A percentile compares a stretch with the other conserved stretches of the same genome.
Conservation (phyloP, 1,140 invertebrate species). For the Lordiphosa clarofinis region DNA sequence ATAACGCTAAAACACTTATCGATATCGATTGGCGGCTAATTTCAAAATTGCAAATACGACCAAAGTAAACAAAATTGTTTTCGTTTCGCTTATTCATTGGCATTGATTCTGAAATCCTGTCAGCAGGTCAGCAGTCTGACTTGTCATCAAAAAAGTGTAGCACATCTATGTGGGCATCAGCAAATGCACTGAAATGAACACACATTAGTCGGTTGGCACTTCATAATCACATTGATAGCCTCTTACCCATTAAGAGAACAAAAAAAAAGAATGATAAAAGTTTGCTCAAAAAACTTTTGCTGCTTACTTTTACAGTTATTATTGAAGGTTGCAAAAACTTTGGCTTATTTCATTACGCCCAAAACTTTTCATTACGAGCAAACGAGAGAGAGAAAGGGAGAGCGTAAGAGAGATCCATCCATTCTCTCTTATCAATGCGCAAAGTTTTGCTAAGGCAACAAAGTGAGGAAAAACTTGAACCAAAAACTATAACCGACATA, state of each 20-base stretch:
- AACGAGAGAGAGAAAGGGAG: constrained; percentile 5
- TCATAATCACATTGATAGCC: constrained; percentile 61
- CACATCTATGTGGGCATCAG: too few species aligned
- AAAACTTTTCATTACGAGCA: constrained; percentile 66
- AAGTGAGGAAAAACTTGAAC: constrained; percentile 38
- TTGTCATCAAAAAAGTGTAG: too few species aligned
- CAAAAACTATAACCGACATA: constrained; percentile 42
- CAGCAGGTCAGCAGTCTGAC: too few species aligned
- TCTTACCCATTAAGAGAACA: constrained; percentile 15
- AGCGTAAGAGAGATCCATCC: constrained; percentile 12
- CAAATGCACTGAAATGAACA: constrained; percentile 30
- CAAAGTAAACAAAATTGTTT: too few species aligned
- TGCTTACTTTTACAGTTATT: constrained; percentile 76
- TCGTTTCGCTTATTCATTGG: too few species aligned
- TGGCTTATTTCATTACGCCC: constrained; percentile 74
- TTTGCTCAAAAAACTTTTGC: constrained; percentile 55
- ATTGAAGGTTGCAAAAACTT: constrained; percentile 74
- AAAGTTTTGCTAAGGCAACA: constrained; percentile 45
- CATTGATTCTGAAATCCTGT: too few species aligned
- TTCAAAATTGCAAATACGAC: too few species aligned
- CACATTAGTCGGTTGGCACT: constrained; percentile 56
- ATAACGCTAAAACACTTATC: too few species aligned
- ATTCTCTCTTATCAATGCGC: constrained; percentile 37
- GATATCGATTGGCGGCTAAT: too few species aligned
- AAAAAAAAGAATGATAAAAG: constrained; percentile 19